Base-by-base conservation (phyloP, 2,888 invertebrate genomes). In the Stenchaetothrips biformis region DNA sequence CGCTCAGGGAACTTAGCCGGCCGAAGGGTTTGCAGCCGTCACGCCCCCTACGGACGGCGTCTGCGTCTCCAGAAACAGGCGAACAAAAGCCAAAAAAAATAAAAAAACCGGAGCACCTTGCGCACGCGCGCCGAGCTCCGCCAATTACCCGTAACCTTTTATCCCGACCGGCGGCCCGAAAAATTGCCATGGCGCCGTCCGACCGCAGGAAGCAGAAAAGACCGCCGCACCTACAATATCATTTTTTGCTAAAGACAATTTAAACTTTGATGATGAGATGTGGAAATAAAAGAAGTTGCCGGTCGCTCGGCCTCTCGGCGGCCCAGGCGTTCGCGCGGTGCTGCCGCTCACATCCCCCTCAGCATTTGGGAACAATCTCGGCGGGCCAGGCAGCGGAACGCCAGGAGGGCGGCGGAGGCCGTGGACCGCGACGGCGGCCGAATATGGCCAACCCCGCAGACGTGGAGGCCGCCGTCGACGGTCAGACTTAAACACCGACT, bases 191-290 rank as follows among this genome's bases (percentile, higher is more conserved):
- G 18, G 18, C 13, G 59, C 13, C 59, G 16, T 13, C 18, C 53
- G 13, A 13, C 59, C 59, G 59, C 59, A 18, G 59, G 0, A 59
- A 53, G 13, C 13, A 16, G 53, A 13, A 53, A 9, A 16, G 53
- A 53, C 13, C 9, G 53, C 59, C 59, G 53, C 53, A 59, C 59
- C 59, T 59, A 59, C 59, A 59, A 59, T 59, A 59, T 37, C 37
- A 59, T 59, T 59, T 59, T 59, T 9, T 21, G 67, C n/a, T 37
- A 37, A 37, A 37, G 37, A 74, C 67, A 74, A 74, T 74, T 74
- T 74, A 74, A 74, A 74, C 67, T 74, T 74, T 21, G 67, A 74
- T 74, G 67, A 74, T 74, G 25, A 74, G 67, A 74, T 74, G 59
- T 59, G 18, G 18, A 59, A 59, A 59, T 59, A 59, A 59, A 25